Conservation (phyloP, 2,113 vertebrate genomes). For the Carollia perspicillata region DNA sequence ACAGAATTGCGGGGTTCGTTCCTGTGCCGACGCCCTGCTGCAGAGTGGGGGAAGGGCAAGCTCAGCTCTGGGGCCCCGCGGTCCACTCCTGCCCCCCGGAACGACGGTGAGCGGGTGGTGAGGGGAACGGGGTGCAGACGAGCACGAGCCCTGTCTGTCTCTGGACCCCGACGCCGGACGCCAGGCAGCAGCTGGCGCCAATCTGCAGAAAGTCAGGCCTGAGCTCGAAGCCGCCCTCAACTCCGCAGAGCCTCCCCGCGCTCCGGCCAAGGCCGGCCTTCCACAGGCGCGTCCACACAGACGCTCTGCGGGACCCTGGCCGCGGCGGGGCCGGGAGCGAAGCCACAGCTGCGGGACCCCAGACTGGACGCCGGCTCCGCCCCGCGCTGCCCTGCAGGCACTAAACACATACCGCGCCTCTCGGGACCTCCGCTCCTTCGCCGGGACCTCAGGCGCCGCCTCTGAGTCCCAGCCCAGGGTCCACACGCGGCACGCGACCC, state of each 20-base stretch:
- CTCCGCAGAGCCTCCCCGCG: neutral
- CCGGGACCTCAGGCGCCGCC: too few relatives aligned
- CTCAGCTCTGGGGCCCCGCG: too few relatives aligned
- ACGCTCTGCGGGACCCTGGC: neutral
- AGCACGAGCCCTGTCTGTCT: neutral
- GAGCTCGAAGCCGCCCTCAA: neutral
- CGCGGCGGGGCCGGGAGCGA: neutral
- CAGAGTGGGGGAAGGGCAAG: too few relatives aligned
- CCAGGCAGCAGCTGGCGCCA: neutral
- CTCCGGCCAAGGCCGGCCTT: neutral
- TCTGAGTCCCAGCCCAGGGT: too few relatives aligned
- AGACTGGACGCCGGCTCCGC: neutral
- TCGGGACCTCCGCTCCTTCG: too few relatives aligned
- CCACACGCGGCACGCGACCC: neutral
- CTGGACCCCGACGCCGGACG: neutral
- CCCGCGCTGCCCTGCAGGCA: neutral
- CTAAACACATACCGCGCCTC: neutral
- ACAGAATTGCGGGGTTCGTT: too few relatives aligned
- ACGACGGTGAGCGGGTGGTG: neutral
- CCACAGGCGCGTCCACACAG: neutral
- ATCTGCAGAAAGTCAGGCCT: neutral
- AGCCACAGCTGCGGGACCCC: neutral
- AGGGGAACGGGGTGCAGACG: neutral
- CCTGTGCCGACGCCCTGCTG: too few relatives aligned
- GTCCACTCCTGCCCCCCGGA: too few relatives aligned